phyloP scores from a whole-genome alignment of 2,113 vertebrate genomes.

The Brachyhypopomus gauderio region DNA sequence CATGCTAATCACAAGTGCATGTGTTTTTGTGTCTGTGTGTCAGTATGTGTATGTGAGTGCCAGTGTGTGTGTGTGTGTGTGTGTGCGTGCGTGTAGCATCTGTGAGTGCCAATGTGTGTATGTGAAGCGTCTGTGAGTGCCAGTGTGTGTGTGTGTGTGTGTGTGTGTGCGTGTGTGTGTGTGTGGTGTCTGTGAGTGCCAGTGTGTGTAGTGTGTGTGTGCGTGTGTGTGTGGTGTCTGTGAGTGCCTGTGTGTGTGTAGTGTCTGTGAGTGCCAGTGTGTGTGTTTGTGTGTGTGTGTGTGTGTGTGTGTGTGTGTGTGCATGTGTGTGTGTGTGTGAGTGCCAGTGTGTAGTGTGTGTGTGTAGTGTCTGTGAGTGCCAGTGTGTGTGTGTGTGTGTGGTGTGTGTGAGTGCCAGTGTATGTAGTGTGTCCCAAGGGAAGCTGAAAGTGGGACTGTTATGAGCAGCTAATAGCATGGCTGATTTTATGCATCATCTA shows the following conservation, averaged over 20 bases:
- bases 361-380: not conserved
- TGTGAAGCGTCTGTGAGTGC: not conserved
- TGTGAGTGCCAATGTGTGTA: not conserved
- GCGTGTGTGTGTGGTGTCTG: slow-evolving; percentile 2
- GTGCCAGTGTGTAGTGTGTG: slow-evolving; percentile 12
- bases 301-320: too few relatives aligned
- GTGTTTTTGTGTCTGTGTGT: slow-evolving; percentile 13
- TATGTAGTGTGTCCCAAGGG: slow-evolving; percentile 27
- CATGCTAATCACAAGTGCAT: not conserved
- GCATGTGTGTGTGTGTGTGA: slow-evolving; percentile 9
- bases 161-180: not conserved
- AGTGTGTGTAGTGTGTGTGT: slow-evolving; percentile 28
- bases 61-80: slow-evolving; percentile 21
- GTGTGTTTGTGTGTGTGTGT: slow-evolving; percentile 11
- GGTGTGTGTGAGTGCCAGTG: not conserved
- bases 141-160: slow-evolving; percentile 28
- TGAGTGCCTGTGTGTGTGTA: slow-evolving; percentile 18
- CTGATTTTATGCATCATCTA: slow-evolving; percentile 35
- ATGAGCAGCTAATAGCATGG: slow-evolving; percentile 42
- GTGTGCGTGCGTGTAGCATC: slow-evolving; percentile 7
- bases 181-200: not conserved
- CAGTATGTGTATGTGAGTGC: slow-evolving; percentile 2
- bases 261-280: too few relatives aligned
- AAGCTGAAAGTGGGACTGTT: slow-evolving; percentile 31
- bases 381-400: not conserved